Conservation (phyloP, 1,140 invertebrate genomes). For the Pogonus chalceus region DNA sequence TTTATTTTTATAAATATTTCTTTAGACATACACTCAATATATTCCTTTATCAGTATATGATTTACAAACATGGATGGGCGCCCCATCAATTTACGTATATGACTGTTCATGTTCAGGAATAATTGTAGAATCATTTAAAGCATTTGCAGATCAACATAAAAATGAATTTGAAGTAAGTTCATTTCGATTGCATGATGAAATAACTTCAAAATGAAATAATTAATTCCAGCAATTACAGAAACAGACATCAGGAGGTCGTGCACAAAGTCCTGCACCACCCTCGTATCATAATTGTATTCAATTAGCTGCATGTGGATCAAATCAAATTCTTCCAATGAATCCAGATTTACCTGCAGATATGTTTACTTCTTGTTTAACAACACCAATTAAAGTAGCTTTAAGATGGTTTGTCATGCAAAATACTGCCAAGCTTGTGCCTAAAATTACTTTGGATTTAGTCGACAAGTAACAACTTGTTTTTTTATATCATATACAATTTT, state of each 20-base stretch:
- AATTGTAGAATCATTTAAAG: slow-evolving; percentile 86
- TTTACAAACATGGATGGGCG: slow-evolving; percentile 97
- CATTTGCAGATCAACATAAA: slow-evolving; percentile 87
- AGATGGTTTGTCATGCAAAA: slow-evolving; percentile 86
- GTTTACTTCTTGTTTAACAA: slow-evolving; percentile 96
- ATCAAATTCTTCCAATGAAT: slow-evolving; percentile 93
- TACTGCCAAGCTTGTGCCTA: slow-evolving; percentile 69
- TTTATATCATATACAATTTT: slow-evolving; percentile 9
- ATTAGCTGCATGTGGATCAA: slow-evolving; percentile 84
- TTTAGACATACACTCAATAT: slow-evolving; percentile 93
- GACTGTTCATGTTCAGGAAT: slow-evolving; percentile 98
- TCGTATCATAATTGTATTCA: slow-evolving; percentile 90
- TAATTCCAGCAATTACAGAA: not conserved
- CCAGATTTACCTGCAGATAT: slow-evolving; percentile 97
- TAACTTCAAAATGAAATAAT: not conserved
- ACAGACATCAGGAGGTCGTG: slow-evolving; percentile 14
- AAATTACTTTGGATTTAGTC: slow-evolving; percentile 71
- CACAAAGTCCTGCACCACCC: slow-evolving; percentile 30
- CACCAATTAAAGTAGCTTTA: slow-evolving; percentile 93
- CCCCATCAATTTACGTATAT: slow-evolving; percentile 97
- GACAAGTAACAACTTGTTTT: slow-evolving; percentile 61
- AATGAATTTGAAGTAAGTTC: slow-evolving; percentile 64
- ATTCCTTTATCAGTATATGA: slow-evolving; percentile 98
- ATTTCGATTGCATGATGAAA: not conserved
- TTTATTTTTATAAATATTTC: slow-evolving; percentile 24